Evolutionary conservation across 2,888 invertebrate species (phyloP).

Genomic region (Tetragonisca angustula): DNA sequence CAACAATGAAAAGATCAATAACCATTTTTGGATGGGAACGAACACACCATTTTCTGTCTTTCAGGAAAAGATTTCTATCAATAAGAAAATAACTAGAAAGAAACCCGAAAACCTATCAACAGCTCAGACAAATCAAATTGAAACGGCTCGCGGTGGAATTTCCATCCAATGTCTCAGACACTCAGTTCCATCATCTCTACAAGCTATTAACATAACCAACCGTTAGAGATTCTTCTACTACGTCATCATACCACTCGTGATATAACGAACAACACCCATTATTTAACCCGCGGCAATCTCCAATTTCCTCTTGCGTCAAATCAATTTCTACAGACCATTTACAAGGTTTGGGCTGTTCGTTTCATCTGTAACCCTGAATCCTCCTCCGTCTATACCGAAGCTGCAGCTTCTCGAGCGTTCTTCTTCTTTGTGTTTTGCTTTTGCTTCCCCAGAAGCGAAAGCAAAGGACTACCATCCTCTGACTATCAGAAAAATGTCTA

Average conservation of each 20-base stretch:
- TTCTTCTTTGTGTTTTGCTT: slow-evolving; percentile 39
- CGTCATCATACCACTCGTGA: not conserved
- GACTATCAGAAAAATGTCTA: slow-evolving; percentile 68
- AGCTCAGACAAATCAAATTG: not conserved
- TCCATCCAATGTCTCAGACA: not conserved
- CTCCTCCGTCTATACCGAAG: slow-evolving; percentile 63
- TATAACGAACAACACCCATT: not conserved
- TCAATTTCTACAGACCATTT: slow-evolving; percentile 44
- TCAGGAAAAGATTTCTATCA: not conserved
- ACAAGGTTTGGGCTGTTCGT: slow-evolving; percentile 53
- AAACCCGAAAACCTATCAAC: not conserved
- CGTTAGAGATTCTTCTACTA: not conserved
- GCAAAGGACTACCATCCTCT: slow-evolving; percentile 30
- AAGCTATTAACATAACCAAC: not conserved
- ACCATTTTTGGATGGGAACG: too few species aligned
- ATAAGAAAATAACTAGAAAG: not conserved
- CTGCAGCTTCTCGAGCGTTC: slow-evolving; percentile 54
- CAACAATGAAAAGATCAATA: not conserved
- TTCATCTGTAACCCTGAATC: slow-evolving; percentile 72
- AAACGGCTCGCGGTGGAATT: not conserved
- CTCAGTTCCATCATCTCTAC: not conserved
- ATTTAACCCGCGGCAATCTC: slow-evolving; percentile 37
- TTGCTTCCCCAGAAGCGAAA: not conserved
- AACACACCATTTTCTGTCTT: too few species aligned
- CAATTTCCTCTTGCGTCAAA: slow-evolving; percentile 22